Evolutionary conservation across 2,797 vertebrate species (phyloP), one percentile per base, ranked within the genome.

Genomic region (Graptemys geographica): DNA sequence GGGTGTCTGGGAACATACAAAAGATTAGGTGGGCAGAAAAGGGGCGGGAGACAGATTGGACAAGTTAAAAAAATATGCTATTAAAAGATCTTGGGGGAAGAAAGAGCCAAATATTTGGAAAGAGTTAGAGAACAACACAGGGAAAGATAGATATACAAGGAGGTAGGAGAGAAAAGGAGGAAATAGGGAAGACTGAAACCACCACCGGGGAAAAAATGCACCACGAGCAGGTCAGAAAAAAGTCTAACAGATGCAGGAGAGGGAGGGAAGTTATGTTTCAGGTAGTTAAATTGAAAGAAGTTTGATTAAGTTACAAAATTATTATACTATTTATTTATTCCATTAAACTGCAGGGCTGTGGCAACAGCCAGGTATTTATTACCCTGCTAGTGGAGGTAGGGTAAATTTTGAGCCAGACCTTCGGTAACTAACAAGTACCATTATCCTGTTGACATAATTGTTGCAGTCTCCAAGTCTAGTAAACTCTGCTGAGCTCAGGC

Each of bases 211-310:
- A 23, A 37, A 55, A 51, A 28, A 41, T 56, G 65, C 33, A 84
- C 12, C 7, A 33, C 0, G 0, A 3, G 7, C 5, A 47, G 28
- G 1, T 62, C 11, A 13, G 83, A 55, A 79, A 79, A 49, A 0
- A 82, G 28, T 16, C 47, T 47, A 6, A 74, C 79, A 81, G 86
- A 87, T 86, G 12, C 33, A 93, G 4, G 3, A 5, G 5, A 4
- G 18, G 47, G 28, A 78, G 16, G 15, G 52, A 80, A 78, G 15
- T 33, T 41, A 76, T 55, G 8, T 69, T 27, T 85, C 41, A 12
- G 44, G 15, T 13, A 88, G 15, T 53, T 37, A 57, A 10, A 83
- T 28, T 15, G 23, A 47, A 44, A 78, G 44, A 18, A 12, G 25
- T 0, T 56, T 52, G 52, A 55, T 6, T 80, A 80, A 6, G 21